Conservation (phyloP, 2,888 invertebrate species). For the Acanthococcus lagerstroemiae region DNA sequence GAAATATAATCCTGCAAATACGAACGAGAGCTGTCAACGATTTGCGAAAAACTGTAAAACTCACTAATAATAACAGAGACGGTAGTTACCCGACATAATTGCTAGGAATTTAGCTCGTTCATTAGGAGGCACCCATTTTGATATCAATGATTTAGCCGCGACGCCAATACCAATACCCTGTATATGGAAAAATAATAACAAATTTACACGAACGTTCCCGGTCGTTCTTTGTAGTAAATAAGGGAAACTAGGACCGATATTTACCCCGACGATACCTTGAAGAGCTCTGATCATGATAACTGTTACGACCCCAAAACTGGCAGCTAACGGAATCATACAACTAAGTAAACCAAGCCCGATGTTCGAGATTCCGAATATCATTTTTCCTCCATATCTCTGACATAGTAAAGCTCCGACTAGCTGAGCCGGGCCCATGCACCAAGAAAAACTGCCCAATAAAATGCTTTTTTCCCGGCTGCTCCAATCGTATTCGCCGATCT, state of each 20-base stretch:
- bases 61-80: neutral
- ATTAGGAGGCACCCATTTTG: conserved; percentile 69
- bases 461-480: conserved; percentile 52
- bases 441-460: conserved; percentile 58
- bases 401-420: conserved; percentile 60
- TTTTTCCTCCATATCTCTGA: conserved; percentile 59
- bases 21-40: too few relatives aligned
- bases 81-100: conserved; percentile 47
- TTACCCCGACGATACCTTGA: conserved; percentile 58
- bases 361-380: conserved; percentile 59
- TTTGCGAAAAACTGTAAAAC: neutral
- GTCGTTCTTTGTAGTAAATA: too few relatives aligned
- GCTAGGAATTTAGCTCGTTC: conserved; percentile 62
- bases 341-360: conserved; percentile 56
- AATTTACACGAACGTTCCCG: too few relatives aligned
- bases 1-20: conserved; percentile 49
- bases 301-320: conserved; percentile 50
- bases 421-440: conserved; percentile 62
- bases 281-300: conserved; percentile 54
- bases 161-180: conserved; percentile 49
- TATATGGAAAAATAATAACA: conserved; percentile 3
- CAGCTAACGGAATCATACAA: conserved; percentile 55
- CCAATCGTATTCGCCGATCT: conserved; percentile 54
- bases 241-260: too few relatives aligned
- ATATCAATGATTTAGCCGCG: conserved; percentile 71